Base-by-base conservation (phyloP, 2,797 vertebrate species). In the Gastrophryne carolinensis region DNA sequence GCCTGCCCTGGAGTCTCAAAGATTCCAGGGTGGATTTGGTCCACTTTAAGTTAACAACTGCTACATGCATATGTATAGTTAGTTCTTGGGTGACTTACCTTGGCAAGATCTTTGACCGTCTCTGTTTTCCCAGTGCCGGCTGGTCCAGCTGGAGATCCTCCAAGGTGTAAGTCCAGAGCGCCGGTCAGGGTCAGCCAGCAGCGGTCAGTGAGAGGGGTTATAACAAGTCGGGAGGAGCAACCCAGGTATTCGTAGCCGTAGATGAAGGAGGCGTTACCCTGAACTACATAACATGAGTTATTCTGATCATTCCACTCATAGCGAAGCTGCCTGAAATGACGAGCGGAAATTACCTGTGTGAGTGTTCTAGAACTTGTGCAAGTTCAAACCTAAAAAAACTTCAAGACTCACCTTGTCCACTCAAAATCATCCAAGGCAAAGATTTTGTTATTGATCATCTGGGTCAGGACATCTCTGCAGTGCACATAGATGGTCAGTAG, bases 171-270 rank as follows among this genome's bases (percentile, higher is more conserved):
- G 26, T 73, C 79, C 2, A 90, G 72, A 0, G 89, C 88, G 15
- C 72, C 66, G 0, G 82, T 86, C 17, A 89, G 76, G 0, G 89
- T 86, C 0, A 90, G 73, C 88, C 86, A 86, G 82, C 89, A 90
- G 8, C 86, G 73, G 26, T 84, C 84, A 4, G 89, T 90, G 27
- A 89, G 87, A 2, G 88, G 89, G 0, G 89, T 90, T 49, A 88
- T 82, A 11, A 88, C 86, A 75, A 90, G 32, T 1, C 86, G 78
- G 0, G 84, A 68, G 0, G 85, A 75, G 24, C 89, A 90, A 62
- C 89, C 89, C 80, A 89, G 41, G 79, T 90, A 90, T 72, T 90
- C 89, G 27, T 86, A 89, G 41, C 88, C 87, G 2, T 90, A 89
- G 1, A 73, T 34, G n/a, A 90, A 89, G 13, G 67, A 85, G 54